Base-by-base conservation (phyloP, 2,888 invertebrate species). In the Standfussiana lucernea region DNA sequence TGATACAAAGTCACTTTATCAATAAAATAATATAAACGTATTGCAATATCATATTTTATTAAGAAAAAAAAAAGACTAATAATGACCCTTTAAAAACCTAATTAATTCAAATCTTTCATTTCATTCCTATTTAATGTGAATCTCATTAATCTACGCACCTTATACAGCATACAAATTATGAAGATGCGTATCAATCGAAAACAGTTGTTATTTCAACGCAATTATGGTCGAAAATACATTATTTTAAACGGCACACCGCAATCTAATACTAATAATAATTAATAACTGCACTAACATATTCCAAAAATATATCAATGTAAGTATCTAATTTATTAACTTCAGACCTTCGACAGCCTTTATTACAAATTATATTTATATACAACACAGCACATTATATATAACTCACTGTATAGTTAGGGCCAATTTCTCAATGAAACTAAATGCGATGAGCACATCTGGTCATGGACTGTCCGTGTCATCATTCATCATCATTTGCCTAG, bases 351-450 rank as follows among this genome's bases (percentile, higher is more conserved):
- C n/a, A 50, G 42, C 18, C 18, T 13, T 61, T 13, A 59, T 47
- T 70, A 67, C 21, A 75, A 75, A 76, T 82, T n/a, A 83, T 67
- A 68, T 80, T 61, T 72, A 71, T 71, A 70, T 66, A 72, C 75
- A 80, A 75, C 75, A 75, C 37, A 73, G 56, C 40, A 85, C 53
- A 59, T 53, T 69, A 66, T 24, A 53, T 59, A 35, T 35, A 35
- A 35, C 59, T 59, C 18, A 32, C 32, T 35, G 35, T 35, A 21
- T 35, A 32, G 32, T 21, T 59, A 64, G 18, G 18, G 64, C 64
- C n/a, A 40, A 64, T n/a, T 40, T 40, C 15, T 7, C 15, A 64
- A n/a, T 64, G n/a, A 40, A 64, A 64, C 62, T 35, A n/a, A 64
- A 40, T n/a, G n/a, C n/a, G 37, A 64, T 40, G 4, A 37, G 13